Conservation (phyloP, 2,113 vertebrate species). For the Caracal caracal region DNA sequence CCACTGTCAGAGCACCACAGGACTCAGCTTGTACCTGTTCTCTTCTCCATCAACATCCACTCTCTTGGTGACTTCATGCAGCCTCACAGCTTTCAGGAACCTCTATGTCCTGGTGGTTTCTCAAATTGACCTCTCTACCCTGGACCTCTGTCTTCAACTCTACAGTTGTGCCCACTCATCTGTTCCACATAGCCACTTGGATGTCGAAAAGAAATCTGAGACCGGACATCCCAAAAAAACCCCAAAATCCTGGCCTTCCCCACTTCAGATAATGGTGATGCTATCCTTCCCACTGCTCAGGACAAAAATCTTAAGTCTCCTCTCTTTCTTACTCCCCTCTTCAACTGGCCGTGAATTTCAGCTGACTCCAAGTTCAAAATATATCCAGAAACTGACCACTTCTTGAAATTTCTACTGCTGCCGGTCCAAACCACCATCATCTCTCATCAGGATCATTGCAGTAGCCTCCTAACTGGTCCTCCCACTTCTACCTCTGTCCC, state of each 20-base stretch:
- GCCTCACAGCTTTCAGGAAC: not conserved
- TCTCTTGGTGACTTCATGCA: not conserved
- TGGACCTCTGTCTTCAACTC: not conserved
- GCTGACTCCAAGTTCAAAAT: not conserved
- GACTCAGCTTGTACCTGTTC: too few species aligned
- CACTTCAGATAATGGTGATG: not conserved
- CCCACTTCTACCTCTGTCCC: not conserved
- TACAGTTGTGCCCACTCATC: not conserved
- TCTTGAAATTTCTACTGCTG: not conserved
- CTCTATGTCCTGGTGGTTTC: not conserved
- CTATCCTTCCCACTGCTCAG: not conserved
- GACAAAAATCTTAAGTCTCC: not conserved
- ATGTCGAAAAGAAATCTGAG: not conserved
- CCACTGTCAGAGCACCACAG: not conserved
- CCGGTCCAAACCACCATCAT: not conserved
- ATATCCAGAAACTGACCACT: not conserved
- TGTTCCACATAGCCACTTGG: not conserved
- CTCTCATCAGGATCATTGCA: too few species aligned
- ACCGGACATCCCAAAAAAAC: not conserved
- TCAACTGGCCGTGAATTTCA: not conserved
- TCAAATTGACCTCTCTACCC: not conserved
- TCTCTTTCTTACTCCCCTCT: not conserved
- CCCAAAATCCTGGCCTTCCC: not conserved
- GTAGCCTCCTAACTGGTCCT: not conserved
- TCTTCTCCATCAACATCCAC: not conserved